Base-by-base conservation (phyloP, 1,140 invertebrate genomes). In the Dendrolimus kikuchii region DNA sequence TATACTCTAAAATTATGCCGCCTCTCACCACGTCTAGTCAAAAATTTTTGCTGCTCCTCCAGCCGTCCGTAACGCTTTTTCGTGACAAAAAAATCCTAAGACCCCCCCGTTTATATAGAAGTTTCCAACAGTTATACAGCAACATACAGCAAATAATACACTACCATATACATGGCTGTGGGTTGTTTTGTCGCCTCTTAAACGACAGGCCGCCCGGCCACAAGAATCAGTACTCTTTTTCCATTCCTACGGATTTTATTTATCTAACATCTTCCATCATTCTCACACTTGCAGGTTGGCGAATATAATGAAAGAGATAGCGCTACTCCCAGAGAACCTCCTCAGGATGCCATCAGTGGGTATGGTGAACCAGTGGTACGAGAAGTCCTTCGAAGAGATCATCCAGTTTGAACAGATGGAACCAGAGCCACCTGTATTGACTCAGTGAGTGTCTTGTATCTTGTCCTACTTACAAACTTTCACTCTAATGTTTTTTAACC, bases 281-380 rank as follows among this genome's bases (percentile, higher is more conserved):
- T 64, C 43, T 66, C 53, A 58, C 5, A 44, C 5, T 67, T 63
- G 7, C 74, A 88, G 98, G 47, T 87, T 99, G 63, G 97, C 98
- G 5, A 99, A 99, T 78, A 99, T 99, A 61, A 99, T 99, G 96
- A 98, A 98, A 82, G 98, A 99, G 87, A 98, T 99, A 69, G 94
- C 96, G 46, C 82, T 98, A 38, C 86, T 99, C 8, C 98, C 98
- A 0, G 94, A 96, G 51, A 94, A 95, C 71, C 89, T 99, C 5
- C 87, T 98, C 3, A 89, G 91, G 54, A 98, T 96, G 92, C 95
- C 96, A 1, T 98, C 96, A 1, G 95, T 98, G 5, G 90, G 91
- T 8, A 89, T 95, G 49, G 96, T 99, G 36, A 95, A 95, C 80
- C 92, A 94, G 76, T 96, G 96, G 92, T 99, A 99, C 81, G 92